Evolutionary conservation across 2,113 vertebrate species (phyloP).

Genomic region (Plotosus lineatus): DNA sequence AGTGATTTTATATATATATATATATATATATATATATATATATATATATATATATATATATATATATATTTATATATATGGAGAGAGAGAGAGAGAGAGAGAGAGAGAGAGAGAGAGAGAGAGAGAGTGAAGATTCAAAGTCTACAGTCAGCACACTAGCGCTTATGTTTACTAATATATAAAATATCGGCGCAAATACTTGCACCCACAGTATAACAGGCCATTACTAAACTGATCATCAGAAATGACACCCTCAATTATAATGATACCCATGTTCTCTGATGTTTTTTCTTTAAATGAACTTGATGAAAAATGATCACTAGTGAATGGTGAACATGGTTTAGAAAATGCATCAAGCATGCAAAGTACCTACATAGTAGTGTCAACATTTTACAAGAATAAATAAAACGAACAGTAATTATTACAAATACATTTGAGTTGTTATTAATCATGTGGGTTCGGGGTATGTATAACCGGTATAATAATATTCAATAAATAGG

Average conservation of each 20-base stretch:
- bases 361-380: neutral
- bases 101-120: no score
- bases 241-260: neutral
- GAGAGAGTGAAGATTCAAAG: no score
- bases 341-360: neutral
- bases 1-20: no score
- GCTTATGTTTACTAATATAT: neutral
- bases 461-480: slow-evolving; percentile 46
- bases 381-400: neutral
- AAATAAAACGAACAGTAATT: slow-evolving; percentile 43
- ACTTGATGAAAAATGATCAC: neutral
- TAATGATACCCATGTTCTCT: slow-evolving; percentile 4
- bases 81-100: no score
- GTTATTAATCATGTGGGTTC: slow-evolving; percentile 49
- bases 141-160: no score
- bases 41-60: no score
- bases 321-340: neutral
- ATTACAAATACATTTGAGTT: slow-evolving; percentile 52
- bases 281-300: neutral
- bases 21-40: no score
- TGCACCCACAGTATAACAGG: neutral
- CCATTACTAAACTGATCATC: neutral
- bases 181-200: neutral
- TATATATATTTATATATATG: no score
- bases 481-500: slow-evolving; percentile 54